A percentile compares a stretch with the other conserved stretches of the same genome.
Conservation (phyloP, 2,113 vertebrate genomes). For the Pachycephala philippinensis region DNA sequence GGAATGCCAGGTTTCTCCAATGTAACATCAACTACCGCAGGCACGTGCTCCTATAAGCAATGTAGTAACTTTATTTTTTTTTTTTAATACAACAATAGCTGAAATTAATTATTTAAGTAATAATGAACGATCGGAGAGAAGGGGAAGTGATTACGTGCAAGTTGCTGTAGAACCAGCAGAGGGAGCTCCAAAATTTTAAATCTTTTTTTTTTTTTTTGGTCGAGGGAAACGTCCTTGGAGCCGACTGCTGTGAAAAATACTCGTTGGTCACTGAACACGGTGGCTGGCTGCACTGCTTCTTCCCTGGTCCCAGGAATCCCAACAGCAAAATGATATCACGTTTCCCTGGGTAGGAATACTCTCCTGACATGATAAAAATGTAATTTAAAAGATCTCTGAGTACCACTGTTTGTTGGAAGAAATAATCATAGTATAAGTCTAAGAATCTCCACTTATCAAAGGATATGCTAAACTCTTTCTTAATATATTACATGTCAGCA, state of each 20-base stretch:
- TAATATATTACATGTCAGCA: background rate
- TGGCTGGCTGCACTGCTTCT: background rate
- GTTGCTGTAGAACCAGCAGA: constrained; percentile 30
- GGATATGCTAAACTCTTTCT: background rate
- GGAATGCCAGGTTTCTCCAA: background rate
- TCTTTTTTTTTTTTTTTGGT: background rate
- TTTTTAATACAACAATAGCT: background rate
- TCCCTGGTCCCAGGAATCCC: background rate
- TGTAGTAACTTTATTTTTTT: background rate
- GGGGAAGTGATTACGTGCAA: background rate
- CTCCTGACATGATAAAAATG: background rate
- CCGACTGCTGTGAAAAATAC: rapidly evolving
- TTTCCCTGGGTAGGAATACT: background rate
- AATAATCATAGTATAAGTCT: background rate
- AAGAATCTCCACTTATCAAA: background rate
- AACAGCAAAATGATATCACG: background rate
- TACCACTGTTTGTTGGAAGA: background rate
- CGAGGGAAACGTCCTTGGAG: background rate
- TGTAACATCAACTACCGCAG: background rate
- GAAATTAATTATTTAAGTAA: background rate
- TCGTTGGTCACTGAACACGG: rapidly evolving
- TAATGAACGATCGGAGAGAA: background rate
- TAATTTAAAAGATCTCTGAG: background rate
- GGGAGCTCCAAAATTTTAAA: constrained; percentile 17
- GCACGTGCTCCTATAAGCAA: background rate